These are phyloP conservation scores for Whitmania pigra DNA, from an alignment of 1,140 invertebrate species.

Conservation along the genomic window DNA sequence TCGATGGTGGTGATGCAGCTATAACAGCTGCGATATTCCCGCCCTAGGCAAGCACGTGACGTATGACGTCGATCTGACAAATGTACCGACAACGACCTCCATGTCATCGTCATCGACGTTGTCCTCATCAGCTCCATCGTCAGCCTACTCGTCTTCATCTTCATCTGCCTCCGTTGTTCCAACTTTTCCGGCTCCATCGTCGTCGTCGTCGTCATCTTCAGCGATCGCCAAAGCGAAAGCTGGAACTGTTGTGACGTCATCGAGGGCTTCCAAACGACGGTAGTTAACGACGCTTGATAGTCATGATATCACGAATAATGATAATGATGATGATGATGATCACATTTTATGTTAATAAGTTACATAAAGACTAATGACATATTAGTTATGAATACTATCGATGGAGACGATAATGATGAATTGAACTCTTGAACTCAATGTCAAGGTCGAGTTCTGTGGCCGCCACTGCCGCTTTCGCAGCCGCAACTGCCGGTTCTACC, in stretches of 20 bases:
- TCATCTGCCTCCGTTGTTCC: slow-evolving; percentile 18
- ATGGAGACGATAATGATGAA: slow-evolving; percentile 11
- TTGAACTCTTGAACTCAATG: slow-evolving; percentile 15
- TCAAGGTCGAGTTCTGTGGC: slow-evolving; percentile 73
- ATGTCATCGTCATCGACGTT: slow-evolving; percentile 1
- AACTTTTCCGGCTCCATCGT: slow-evolving; percentile 34
- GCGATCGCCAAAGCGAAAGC: slow-evolving; percentile 40
- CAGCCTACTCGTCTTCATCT: background rate
- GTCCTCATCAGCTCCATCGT: background rate
- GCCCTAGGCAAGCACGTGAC: no score
- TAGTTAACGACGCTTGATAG: slow-evolving; percentile 36
- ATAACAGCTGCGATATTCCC: no score
- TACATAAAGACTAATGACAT: no score
- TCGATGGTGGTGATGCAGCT: no score
- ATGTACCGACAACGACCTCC: background rate
- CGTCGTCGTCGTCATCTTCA: slow-evolving; percentile 34
- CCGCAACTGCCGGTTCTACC: slow-evolving; percentile 65
- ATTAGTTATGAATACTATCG: background rate
- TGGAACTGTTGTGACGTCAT: slow-evolving; percentile 84
- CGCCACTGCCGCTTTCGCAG: slow-evolving; percentile 80
- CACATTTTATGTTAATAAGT: no score
- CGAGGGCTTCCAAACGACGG: slow-evolving; percentile 73
- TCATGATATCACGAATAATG: background rate
- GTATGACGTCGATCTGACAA: no score
- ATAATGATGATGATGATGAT: background rate